Conservation (phyloP, 2,113 vertebrate species). For the Grammomys surdaster region DNA sequence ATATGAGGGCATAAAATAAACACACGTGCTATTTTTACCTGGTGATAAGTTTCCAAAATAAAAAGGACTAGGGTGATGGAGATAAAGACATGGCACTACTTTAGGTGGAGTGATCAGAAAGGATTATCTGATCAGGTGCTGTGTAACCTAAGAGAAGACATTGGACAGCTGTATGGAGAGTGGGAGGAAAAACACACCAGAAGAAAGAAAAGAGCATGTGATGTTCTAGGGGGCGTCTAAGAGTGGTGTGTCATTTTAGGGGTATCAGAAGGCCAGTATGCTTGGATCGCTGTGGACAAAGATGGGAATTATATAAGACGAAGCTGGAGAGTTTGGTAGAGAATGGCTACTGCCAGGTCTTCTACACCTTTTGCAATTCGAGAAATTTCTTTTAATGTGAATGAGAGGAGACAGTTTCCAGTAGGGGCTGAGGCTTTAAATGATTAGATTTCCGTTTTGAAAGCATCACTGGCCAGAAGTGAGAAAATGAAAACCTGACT, state of each 20-base stretch:
- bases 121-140: not conserved
- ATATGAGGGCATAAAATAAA: conserved; percentile 25
- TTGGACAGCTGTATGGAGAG: not conserved
- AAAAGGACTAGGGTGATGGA: not conserved
- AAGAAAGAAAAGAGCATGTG: not conserved
- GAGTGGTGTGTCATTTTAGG: not conserved
- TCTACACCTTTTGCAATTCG: not conserved
- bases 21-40: conserved; percentile 19
- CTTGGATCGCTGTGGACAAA: not conserved
- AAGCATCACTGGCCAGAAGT: not conserved
- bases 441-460: conserved; percentile 43
- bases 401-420: not conserved
- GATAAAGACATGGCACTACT: not conserved
- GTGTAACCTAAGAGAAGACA: conserved; percentile 3
- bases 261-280: not conserved
- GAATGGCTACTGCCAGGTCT: not conserved
- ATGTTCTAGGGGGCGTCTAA: not conserved
- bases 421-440: not conserved
- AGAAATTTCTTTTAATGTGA: conserved; percentile 36
- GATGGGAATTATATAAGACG: not conserved
- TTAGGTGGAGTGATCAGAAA: conserved; percentile 9
- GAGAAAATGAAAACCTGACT: conserved; percentile 36
- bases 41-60: not conserved
- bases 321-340: not conserved
- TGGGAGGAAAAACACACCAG: not conserved